A percentile compares a stretch with the other conserved stretches of the same genome.
phyloP scores from a whole-genome alignment of 2,797 vertebrate species.

The Pipistrellus kuhlii region DNA sequence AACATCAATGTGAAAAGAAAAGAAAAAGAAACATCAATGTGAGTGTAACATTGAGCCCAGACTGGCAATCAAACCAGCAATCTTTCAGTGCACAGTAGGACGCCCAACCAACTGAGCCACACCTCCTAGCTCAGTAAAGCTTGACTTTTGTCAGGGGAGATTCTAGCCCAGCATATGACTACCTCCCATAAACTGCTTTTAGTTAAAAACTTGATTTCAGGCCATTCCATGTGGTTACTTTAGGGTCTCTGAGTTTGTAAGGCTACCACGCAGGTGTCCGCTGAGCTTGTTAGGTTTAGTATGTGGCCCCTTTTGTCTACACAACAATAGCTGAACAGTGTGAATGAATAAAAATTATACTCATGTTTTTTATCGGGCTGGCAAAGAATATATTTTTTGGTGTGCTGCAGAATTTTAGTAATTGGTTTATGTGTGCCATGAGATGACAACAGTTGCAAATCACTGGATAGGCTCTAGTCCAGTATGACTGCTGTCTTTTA shows the following conservation, averaged over 20 bases:
- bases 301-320: neutral
- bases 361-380: neutral
- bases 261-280: neutral
- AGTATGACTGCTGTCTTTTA: neutral
- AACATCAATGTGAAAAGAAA: too few relatives aligned
- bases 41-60: neutral
- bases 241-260: neutral
- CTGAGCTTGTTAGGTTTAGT: neutral
- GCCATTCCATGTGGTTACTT: neutral
- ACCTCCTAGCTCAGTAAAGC: neutral
- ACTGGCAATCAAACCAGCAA: neutral
- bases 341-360: neutral
- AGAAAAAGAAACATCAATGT: neutral
- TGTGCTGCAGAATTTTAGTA: neutral
- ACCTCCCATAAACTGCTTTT: too few relatives aligned
- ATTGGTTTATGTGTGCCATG: neutral
- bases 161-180: neutral
- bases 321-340: neutral
- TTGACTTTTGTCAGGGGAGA: neutral
- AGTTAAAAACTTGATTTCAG: neutral
- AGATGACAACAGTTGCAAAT: neutral
- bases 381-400: neutral
- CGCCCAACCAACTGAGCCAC: neutral
- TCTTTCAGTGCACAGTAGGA: neutral
- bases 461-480: neutral